Evolutionary conservation across 2,797 vertebrate genomes (phyloP).

Genomic region (Borostomias antarcticus): DNA sequence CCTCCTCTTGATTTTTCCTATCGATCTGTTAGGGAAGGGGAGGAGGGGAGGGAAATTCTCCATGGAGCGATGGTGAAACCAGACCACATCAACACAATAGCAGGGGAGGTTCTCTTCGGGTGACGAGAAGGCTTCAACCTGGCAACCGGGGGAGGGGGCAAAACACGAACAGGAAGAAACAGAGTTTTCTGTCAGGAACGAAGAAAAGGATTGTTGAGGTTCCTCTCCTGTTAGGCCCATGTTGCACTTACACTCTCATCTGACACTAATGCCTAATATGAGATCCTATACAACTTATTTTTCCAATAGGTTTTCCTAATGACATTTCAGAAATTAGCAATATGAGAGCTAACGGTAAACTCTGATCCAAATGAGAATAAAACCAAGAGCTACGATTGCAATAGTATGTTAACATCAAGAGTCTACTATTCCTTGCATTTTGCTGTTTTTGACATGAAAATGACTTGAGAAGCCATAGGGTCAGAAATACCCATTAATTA

Average conservation of each 20-base stretch:
- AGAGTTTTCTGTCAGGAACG: conserved; percentile 8
- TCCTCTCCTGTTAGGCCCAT: no score
- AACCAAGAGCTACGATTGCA: no score
- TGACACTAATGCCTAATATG: no score
- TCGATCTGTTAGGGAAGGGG: conserved; percentile 74
- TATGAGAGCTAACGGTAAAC: no score
- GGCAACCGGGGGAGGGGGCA: no score
- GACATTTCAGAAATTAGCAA: no score
- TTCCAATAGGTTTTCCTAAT: neutral
- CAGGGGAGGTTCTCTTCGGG: conserved; percentile 18
- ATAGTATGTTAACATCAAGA: no score
- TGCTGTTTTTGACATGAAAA: no score
- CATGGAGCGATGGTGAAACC: conserved; percentile 61
- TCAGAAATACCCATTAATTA: no score
- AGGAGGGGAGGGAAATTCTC: conserved; percentile 48
- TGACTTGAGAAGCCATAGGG: no score
- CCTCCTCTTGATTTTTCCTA: conserved; percentile 55
- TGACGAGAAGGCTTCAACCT: conserved; percentile 27
- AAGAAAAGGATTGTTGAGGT: neutral
- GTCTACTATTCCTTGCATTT: no score
- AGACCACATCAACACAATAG: conserved; percentile 73
- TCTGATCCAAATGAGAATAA: no score
- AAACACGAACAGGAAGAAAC: conserved; percentile 10
- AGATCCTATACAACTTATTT: neutral
- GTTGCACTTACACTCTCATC: neutral